These are phyloP conservation scores for Acanthosepion lycidas DNA, from an alignment of 2,888 invertebrate species.

Conservation along the genomic window DNA sequence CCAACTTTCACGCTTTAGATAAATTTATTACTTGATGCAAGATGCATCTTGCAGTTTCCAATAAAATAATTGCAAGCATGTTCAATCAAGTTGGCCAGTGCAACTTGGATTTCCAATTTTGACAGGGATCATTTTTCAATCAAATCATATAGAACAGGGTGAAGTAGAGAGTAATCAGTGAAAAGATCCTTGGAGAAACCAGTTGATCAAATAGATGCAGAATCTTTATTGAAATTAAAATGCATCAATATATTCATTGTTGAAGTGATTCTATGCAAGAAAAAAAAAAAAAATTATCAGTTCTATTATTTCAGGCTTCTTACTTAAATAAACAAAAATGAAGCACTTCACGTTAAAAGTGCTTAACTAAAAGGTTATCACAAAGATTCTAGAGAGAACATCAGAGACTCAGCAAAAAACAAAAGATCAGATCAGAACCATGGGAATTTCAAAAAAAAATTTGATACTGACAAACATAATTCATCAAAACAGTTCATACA, in stretches of 20 bases:
- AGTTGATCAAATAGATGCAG: not conserved
- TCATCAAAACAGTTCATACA: not conserved
- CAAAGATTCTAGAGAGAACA: not conserved
- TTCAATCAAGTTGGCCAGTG: not conserved
- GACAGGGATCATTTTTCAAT: not conserved
- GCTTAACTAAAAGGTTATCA: not conserved
- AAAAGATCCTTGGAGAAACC: not conserved
- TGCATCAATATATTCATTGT: not conserved
- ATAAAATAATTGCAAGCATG: not conserved
- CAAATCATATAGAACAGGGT: not conserved
- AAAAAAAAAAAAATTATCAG: not conserved
- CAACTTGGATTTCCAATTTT: not conserved
- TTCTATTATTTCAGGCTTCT: not conserved
- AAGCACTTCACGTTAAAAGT: not conserved
- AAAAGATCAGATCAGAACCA: not conserved
- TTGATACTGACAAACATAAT: not conserved
- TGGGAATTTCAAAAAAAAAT: not conserved
- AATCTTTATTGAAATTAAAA: not conserved
- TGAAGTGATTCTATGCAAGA: not conserved
- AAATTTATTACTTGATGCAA: not conserved
- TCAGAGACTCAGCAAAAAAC: not conserved
- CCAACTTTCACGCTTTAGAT: not conserved
- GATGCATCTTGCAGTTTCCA: not conserved
- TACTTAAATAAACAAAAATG: not conserved
- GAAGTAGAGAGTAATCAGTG: not conserved